These are phyloP conservation scores for Paradisaea rubra DNA, from an alignment of 2,113 vertebrate genomes.

Conservation along the genomic window DNA sequence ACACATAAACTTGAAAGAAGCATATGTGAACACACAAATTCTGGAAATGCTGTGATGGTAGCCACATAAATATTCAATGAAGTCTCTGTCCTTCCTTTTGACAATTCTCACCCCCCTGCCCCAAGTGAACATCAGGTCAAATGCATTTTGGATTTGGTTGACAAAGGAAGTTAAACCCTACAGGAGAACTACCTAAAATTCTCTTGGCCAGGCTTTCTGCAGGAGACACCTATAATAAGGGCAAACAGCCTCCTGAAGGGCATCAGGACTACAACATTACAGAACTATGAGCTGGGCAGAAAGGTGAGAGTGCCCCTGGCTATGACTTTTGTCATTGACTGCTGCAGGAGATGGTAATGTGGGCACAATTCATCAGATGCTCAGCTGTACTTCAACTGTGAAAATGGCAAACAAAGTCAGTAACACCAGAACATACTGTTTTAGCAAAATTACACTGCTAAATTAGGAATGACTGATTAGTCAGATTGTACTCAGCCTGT, in stretches of 20 bases:
- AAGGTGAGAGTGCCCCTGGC: neutral
- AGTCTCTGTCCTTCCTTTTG: neutral
- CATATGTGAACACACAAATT: neutral
- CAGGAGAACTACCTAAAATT: neutral
- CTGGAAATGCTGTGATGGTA: neutral
- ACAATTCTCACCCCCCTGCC: rapidly evolving
- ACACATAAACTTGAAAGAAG: neutral
- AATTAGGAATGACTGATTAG: neutral
- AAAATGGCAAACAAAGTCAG: conserved; percentile 5
- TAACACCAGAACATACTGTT: neutral
- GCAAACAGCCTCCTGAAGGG: neutral
- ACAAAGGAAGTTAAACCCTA: neutral
- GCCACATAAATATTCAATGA: neutral
- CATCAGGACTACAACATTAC: neutral
- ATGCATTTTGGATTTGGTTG: neutral
- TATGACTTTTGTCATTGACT: neutral
- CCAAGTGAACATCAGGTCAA: neutral
- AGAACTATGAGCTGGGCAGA: neutral
- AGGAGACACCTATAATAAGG: neutral
- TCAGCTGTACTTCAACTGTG: neutral
- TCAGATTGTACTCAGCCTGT: neutral
- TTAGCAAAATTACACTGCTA: neutral
- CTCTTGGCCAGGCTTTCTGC: neutral
- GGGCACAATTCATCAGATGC: neutral
- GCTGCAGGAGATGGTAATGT: neutral